Conservation (phyloP, 2,888 invertebrate species). For the Stramonita haemastoma region DNA sequence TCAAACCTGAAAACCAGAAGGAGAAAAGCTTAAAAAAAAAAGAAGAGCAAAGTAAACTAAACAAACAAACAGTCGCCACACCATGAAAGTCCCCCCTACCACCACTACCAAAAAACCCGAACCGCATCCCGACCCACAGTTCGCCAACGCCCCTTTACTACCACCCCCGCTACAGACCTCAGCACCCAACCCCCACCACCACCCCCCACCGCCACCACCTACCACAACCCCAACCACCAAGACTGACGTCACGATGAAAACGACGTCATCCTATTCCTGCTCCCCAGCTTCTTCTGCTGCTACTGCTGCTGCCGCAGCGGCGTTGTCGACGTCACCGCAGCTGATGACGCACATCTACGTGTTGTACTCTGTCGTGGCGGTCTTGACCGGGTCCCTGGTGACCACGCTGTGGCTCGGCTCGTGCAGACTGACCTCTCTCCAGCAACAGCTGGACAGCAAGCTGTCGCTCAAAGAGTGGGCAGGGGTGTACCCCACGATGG, state of each 20-base stretch:
- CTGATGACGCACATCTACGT: constrained; percentile 37
- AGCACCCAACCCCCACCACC: not conserved
- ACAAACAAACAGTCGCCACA: too few species aligned
- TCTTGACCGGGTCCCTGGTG: constrained; percentile 14
- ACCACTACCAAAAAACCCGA: not conserved
- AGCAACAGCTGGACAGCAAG: constrained; percentile 1
- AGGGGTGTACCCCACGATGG: not conserved
- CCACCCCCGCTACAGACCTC: not conserved
- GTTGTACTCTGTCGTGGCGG: constrained; percentile 28
- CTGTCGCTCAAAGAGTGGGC: not conserved
- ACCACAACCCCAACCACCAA: not conserved
- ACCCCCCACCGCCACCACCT: not conserved
- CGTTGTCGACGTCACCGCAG: not conserved
- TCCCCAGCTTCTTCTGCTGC: too few species aligned
- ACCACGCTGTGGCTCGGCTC: constrained; percentile 29
- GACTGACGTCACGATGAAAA: not conserved
- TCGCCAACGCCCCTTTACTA: not conserved
- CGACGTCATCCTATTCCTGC: not conserved
- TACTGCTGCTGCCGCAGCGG: too few species aligned
- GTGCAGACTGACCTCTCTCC: not conserved
- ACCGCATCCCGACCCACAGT: not conserved
- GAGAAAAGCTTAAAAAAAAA: too few species aligned
- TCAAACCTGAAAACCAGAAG: too few species aligned
- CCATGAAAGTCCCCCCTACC: not conserved
- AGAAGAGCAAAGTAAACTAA: too few species aligned